These are phyloP conservation scores for Drosophila persimilis DNA, from an alignment of 1,140 invertebrate species.

Conservation along the genomic window DNA sequence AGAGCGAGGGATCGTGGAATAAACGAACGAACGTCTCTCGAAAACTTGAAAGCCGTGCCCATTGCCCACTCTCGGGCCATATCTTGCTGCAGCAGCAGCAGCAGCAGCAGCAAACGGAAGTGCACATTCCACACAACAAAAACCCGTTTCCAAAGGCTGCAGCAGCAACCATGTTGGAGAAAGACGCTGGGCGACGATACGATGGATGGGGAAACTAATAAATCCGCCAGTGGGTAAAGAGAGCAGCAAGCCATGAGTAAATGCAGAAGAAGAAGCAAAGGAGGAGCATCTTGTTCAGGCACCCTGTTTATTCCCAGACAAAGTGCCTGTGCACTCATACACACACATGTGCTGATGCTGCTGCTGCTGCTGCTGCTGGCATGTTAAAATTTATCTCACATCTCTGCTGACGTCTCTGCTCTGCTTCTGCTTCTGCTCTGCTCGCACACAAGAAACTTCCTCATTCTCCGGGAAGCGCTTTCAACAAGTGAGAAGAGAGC, in stretches of 20 bases:
- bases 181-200: slow-evolving; percentile 53
- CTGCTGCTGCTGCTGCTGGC: slow-evolving; percentile 4
- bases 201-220: slow-evolving; percentile 63
- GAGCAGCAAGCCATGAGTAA: slow-evolving; percentile 66
- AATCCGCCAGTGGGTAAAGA: slow-evolving; percentile 82
- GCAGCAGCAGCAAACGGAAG: slow-evolving; percentile 71
- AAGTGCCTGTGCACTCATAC: slow-evolving; percentile 27
- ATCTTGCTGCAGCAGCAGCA: slow-evolving; percentile 49
- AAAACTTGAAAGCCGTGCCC: slow-evolving; percentile 76
- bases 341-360: slow-evolving; percentile 1
- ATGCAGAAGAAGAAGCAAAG: slow-evolving; percentile 32
- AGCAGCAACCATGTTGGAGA: slow-evolving; percentile 52
- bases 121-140: slow-evolving; percentile 80
- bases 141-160: slow-evolving; percentile 68
- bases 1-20: slow-evolving; percentile 11
- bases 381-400: slow-evolving; percentile 73
- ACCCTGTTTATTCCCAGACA: slow-evolving; percentile 48
- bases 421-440: slow-evolving; percentile 29
- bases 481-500: slow-evolving; percentile 67
- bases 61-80: slow-evolving; percentile 62
- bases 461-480: slow-evolving; percentile 78
- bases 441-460: slow-evolving; percentile 69
- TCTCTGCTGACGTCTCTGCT: slow-evolving; percentile 24
- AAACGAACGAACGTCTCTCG: slow-evolving; percentile 56
- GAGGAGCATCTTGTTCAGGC: slow-evolving; percentile 16